phyloP scores from a whole-genome alignment of 2,888 invertebrate genomes.

The Sesia bembeciformis region DNA sequence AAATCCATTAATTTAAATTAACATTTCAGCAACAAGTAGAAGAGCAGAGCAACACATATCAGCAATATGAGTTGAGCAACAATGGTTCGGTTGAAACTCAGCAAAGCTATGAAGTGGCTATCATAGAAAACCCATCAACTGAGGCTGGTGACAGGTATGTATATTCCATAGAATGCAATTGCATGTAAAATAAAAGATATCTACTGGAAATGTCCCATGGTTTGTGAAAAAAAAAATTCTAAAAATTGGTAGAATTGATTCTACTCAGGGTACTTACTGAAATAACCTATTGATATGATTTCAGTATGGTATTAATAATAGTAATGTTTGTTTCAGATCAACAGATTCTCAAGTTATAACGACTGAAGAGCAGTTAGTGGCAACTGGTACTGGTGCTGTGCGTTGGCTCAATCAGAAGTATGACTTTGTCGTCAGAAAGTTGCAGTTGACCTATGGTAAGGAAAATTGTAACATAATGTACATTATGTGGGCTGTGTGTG shows the following conservation, averaged over 20 bases:
- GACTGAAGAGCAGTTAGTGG: constrained; percentile 53
- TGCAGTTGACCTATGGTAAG: constrained; percentile 64
- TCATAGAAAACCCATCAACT: constrained; percentile 47
- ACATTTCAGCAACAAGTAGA: constrained; percentile 56
- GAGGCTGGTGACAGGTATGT: constrained; percentile 37
- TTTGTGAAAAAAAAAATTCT: too few relatives aligned
- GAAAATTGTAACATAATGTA: too few relatives aligned
- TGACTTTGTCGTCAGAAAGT: constrained; percentile 59
- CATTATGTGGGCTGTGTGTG: neutral
- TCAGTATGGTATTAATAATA: too few relatives aligned
- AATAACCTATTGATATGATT: too few relatives aligned
- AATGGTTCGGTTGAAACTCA: constrained; percentile 42
- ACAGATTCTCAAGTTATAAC: constrained; percentile 26
- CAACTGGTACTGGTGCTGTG: constrained; percentile 44
- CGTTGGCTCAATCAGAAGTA: constrained; percentile 69
- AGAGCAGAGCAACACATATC: constrained; percentile 52
- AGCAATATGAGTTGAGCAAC: constrained; percentile 53
- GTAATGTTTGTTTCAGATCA: constrained; percentile 9
- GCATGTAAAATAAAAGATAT: too few relatives aligned
- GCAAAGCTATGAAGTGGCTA: constrained; percentile 62
- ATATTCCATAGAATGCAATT: neutral
- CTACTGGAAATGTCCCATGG: too few relatives aligned
- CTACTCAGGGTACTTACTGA: too few relatives aligned
- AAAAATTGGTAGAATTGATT: too few relatives aligned
- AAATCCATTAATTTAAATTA: too few relatives aligned